Evolutionary conservation across 1,140 invertebrate genomes (phyloP).

Genomic region (Steinernema khuongi): DNA sequence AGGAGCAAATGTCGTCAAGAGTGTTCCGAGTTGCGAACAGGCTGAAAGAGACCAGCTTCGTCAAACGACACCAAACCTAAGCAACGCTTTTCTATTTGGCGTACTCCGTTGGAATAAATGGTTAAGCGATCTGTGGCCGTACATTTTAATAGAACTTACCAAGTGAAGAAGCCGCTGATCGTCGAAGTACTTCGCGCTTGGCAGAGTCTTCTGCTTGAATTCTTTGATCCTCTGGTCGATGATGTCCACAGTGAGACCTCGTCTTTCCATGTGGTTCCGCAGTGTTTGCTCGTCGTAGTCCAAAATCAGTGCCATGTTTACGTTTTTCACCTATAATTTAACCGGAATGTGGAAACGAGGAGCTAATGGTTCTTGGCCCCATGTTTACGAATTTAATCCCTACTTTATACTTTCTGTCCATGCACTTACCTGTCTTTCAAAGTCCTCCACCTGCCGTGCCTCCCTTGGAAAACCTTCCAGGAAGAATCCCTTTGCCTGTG

Average conservation of each 20-base stretch:
- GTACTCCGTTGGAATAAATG: no score
- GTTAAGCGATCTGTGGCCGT: not conserved
- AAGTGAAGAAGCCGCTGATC: constrained; percentile 56
- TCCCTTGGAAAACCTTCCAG: constrained; percentile 50
- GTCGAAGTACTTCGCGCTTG: constrained; percentile 57
- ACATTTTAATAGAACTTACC: constrained; percentile 23
- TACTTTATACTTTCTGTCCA: not conserved
- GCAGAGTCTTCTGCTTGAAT: constrained; percentile 55
- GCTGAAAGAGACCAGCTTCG: no score
- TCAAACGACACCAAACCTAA: no score
- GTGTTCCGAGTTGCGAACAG: no score
- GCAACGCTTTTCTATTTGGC: no score
- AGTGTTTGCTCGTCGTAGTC: constrained; percentile 57
- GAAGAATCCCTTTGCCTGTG: constrained; percentile 51
- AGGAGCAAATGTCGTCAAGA: no score
- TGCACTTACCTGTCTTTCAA: constrained; percentile 48
- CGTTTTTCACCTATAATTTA: constrained; percentile 45
- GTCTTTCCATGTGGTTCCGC: constrained; percentile 49
- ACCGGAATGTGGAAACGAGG: not conserved
- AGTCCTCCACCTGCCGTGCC: constrained; percentile 57
- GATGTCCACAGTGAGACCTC: constrained; percentile 47
- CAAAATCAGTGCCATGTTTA: constrained; percentile 57
- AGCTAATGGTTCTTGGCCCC: not conserved
- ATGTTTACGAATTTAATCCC: not conserved
- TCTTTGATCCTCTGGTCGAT: constrained; percentile 56